Percentiles rank a stretch among this genome's conserved stretches.
Conservation (phyloP, 2,113 vertebrate genomes). For the Xiphophorus hellerii region DNA sequence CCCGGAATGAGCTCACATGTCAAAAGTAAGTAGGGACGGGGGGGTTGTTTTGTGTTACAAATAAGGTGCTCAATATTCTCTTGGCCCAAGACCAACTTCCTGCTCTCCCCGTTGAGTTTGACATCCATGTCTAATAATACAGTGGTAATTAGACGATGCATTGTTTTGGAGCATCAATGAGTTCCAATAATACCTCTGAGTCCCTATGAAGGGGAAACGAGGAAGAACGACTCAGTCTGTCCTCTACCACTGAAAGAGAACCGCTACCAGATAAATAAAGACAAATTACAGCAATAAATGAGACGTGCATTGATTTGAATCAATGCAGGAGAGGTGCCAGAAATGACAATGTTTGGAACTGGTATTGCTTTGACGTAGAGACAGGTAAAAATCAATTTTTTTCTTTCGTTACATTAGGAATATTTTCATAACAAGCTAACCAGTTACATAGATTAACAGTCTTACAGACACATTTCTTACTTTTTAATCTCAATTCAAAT, state of each 20-base stretch:
- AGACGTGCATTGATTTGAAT: background rate
- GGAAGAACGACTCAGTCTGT: constrained; percentile 13
- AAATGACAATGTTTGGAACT: background rate
- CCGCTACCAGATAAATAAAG: background rate
- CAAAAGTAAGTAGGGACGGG: background rate
- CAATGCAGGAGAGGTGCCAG: background rate
- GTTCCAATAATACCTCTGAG: constrained; percentile 32
- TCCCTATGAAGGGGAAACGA: constrained; percentile 28
- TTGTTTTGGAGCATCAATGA: constrained; percentile 51
- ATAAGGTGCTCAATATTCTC: constrained; percentile 54
- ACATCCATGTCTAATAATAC: constrained; percentile 57
- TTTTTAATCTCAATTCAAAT: background rate
- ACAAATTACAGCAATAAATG: background rate
- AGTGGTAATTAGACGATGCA: constrained; percentile 51
- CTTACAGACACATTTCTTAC: too few relatives aligned
- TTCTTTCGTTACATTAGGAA: background rate
- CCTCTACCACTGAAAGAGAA: background rate
- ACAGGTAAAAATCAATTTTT: background rate
- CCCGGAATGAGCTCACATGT: constrained; percentile 18
- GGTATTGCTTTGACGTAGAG: background rate
- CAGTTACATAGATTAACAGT: background rate
- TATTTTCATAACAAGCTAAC: background rate
- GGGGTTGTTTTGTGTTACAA: constrained; percentile 35
- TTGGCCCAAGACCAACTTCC: constrained; percentile 46
- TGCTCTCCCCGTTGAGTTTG: constrained; percentile 37